phyloP scores from a whole-genome alignment of 1,140 invertebrate species.

The Linepithema humile region DNA sequence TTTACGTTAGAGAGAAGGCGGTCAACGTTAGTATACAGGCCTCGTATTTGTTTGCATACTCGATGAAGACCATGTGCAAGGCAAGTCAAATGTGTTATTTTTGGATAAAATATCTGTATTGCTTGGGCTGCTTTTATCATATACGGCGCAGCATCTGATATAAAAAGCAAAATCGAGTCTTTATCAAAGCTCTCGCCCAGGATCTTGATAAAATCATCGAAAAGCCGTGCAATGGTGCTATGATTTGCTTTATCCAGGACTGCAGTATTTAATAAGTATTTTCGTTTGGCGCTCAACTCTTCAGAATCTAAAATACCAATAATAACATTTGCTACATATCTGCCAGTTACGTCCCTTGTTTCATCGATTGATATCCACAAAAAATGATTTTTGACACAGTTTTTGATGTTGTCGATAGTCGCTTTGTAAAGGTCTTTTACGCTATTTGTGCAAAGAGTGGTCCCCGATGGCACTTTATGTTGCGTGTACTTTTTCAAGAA shows the following conservation, averaged over 20 bases:
- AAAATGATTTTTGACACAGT: neutral
- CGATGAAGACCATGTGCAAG: too few relatives aligned
- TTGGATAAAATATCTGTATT: neutral
- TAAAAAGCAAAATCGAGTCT: neutral
- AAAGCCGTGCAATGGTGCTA: neutral
- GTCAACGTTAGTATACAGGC: too few relatives aligned
- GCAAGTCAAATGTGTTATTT: neutral
- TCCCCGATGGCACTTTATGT: too few relatives aligned
- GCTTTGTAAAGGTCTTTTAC: too few relatives aligned
- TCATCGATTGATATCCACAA: neutral
- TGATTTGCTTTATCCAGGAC: neutral
- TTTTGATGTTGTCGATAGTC: conserved; percentile 8
- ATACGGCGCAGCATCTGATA: neutral
- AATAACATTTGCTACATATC: neutral
- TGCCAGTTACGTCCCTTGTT: neutral
- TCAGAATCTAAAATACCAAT: neutral
- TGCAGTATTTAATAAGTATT: neutral
- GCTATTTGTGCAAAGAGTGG: too few relatives aligned
- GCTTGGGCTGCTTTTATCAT: too few relatives aligned
- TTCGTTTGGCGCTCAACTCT: neutral
- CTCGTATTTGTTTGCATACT: too few relatives aligned
- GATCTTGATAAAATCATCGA: neutral
- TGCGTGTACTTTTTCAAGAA: too few relatives aligned
- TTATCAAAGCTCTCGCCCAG: neutral
- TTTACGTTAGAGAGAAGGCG: too few relatives aligned